Conservation (phyloP, 2,888 invertebrate species). For the Amblyjoppa proteus region DNA sequence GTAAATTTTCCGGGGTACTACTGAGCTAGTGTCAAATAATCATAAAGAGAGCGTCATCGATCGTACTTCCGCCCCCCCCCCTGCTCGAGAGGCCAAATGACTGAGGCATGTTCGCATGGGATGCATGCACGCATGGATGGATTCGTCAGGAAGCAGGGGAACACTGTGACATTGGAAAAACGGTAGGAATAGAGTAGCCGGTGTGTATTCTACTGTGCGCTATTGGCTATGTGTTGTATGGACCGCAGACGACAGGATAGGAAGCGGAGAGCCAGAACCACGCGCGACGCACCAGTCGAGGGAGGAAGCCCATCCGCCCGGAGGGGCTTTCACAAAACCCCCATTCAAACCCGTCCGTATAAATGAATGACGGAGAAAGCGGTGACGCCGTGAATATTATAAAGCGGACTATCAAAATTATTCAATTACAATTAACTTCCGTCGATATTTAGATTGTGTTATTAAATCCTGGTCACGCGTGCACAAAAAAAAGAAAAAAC, state of each 20-base stretch:
- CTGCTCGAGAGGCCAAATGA: slow-evolving; percentile 16
- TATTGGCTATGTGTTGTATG: slow-evolving; percentile 31
- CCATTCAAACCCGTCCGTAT: slow-evolving; percentile 63
- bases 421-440: slow-evolving; percentile 73
- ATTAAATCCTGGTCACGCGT: slow-evolving; percentile 38
- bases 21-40: neutral
- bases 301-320: slow-evolving; percentile 73
- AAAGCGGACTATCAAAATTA: slow-evolving; percentile 38
- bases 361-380: slow-evolving; percentile 61
- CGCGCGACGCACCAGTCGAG: slow-evolving; percentile 50
- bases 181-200: slow-evolving; percentile 7
- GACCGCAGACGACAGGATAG: slow-evolving; percentile 61
- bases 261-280: slow-evolving; percentile 62
- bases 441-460: slow-evolving; percentile 68
- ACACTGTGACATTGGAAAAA: slow-evolving; percentile 24
- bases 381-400: slow-evolving; percentile 28
- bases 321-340: slow-evolving; percentile 74
- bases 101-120: slow-evolving; percentile 6
- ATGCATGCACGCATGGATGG: slow-evolving; percentile 11
- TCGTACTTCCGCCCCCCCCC: neutral
- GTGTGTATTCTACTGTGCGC: neutral
- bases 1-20: slow-evolving; percentile 5
- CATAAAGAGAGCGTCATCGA: neutral
- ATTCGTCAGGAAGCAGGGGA: slow-evolving; percentile 28
- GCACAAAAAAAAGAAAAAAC: neutral